These are phyloP conservation scores for Percina caprodes DNA, from an alignment of 2,113 vertebrate genomes.

Conservation along the genomic window DNA sequence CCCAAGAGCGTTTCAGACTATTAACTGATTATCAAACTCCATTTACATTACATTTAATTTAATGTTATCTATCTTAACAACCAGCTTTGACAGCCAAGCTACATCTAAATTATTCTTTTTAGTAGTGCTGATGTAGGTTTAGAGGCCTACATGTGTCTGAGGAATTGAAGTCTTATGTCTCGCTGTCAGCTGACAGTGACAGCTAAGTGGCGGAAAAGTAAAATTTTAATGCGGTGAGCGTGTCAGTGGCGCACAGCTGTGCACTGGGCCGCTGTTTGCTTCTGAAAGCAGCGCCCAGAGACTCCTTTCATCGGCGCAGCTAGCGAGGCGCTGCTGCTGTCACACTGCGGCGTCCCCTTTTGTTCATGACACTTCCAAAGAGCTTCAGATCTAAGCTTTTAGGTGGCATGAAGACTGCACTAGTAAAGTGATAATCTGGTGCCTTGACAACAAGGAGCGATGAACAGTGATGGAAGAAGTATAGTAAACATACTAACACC, in stretches of 20 bases:
- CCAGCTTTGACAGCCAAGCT: constrained; percentile 37
- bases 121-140: constrained; percentile 19
- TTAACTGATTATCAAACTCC: constrained; percentile 6
- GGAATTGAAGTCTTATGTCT: constrained; percentile 24
- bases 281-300: constrained; percentile 50
- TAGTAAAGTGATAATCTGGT: constrained; percentile 9
- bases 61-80: constrained; percentile 5
- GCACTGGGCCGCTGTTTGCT: constrained; percentile 38
- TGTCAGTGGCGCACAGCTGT: constrained; percentile 36
- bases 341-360: constrained; percentile 42
- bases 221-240: constrained; percentile 46
- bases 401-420: constrained; percentile 37
- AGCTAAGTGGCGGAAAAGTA: constrained; percentile 53
- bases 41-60: background rate
- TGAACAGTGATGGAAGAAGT: no score
- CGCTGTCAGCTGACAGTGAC: constrained; percentile 60
- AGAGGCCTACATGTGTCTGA: constrained; percentile 23
- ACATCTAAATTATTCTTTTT: constrained; percentile 33
- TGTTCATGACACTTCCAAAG: constrained; percentile 59
- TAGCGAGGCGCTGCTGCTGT: constrained; percentile 46
- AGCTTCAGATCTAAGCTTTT: constrained; percentile 57
- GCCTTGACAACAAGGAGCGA: constrained; percentile 6
- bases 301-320: constrained; percentile 43
- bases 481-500: no score
- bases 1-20: background rate